Evolutionary conservation across 2,113 vertebrate genomes (phyloP).

Genomic region (Clarias batrachus): DNA sequence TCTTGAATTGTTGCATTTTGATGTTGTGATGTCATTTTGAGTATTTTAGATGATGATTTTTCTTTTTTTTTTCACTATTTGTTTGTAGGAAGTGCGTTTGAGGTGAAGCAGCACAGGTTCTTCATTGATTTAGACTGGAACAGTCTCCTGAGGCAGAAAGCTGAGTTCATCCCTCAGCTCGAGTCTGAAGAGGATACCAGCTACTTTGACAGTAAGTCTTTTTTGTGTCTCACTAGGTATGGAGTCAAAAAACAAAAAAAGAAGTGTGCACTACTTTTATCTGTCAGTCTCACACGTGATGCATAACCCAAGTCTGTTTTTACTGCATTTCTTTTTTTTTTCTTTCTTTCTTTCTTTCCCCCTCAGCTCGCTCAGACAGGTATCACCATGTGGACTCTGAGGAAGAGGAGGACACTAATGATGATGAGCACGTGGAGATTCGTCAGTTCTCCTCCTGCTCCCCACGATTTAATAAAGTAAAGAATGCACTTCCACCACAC

Average conservation of each 20-base stretch:
- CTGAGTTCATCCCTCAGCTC: slow-evolving; percentile 95
- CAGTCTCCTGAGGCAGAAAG: slow-evolving; percentile 94
- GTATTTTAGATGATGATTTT: neutral
- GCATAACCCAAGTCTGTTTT: neutral
- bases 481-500: neutral
- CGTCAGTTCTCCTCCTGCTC: slow-evolving; percentile 97
- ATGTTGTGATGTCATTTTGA: neutral
- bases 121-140: slow-evolving; percentile 95
- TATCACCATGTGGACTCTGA: slow-evolving; percentile 95
- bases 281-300: neutral
- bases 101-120: slow-evolving; percentile 95
- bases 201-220: slow-evolving; percentile 95
- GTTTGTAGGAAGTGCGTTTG: slow-evolving; percentile 82
- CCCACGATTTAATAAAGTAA: slow-evolving; percentile 92
- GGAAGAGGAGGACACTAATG: slow-evolving; percentile 94
- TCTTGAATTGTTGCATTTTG: neutral
- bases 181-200: slow-evolving; percentile 98
- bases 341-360: neutral
- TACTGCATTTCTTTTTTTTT: neutral
- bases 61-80: neutral
- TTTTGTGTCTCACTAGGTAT: neutral
- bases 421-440: slow-evolving; percentile 91
- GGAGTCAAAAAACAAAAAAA: neutral
- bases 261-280: neutral
- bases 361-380: slow-evolving; percentile 85